Evolutionary conservation across 2,888 invertebrate species (phyloP), one percentile per base, ranked within the genome.

Genomic region (Himalopsyche kuldschensis): DNA sequence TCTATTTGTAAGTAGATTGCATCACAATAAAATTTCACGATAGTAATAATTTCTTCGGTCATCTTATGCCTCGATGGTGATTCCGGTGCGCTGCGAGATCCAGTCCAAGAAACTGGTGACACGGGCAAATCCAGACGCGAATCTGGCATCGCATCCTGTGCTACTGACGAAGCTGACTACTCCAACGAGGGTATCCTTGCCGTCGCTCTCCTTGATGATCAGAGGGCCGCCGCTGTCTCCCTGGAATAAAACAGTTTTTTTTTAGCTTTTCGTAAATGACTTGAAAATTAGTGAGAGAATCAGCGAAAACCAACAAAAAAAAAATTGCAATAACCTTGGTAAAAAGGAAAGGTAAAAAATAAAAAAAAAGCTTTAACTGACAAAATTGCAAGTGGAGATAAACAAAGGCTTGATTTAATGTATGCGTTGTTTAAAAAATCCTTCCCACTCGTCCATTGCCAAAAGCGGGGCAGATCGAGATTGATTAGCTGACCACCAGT

Each of bases 1-100:
- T 32, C 6, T 32, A 5, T 6, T 5, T 32, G 6, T 32, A 4
- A 1, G 4, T 32, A 6, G 32, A 32, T 5, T 32, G 6, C 41
- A 41, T 15, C 15, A 15, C 15, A 11, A 41, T 41, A 75, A 91
- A 27, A 90, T 91, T 4, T 48, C 8, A 55, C 6, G n/a, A n/a
- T n/a, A 41, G 15, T 41, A 41, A 41, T 15, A 3, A 41, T 41
- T 41, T 41, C 41, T 41, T 55, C 4, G 55, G 55, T 20, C 20
- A 10, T 6, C n/a, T 55, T 55, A 55, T 55, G 55, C 0, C 55
- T 55, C 6, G 6, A 55, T 55, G 20, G 10, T 6, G 24, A 55
- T 55, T 20, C 55, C 55, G 20, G 55, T 55, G 6, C 55, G 55
- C 55, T n/a, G 27, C 31, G 32, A 63, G 4, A 83, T 83, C 83